Base-by-base conservation (phyloP, 2,888 invertebrate species). In the Neoitamus cyanurus region DNA sequence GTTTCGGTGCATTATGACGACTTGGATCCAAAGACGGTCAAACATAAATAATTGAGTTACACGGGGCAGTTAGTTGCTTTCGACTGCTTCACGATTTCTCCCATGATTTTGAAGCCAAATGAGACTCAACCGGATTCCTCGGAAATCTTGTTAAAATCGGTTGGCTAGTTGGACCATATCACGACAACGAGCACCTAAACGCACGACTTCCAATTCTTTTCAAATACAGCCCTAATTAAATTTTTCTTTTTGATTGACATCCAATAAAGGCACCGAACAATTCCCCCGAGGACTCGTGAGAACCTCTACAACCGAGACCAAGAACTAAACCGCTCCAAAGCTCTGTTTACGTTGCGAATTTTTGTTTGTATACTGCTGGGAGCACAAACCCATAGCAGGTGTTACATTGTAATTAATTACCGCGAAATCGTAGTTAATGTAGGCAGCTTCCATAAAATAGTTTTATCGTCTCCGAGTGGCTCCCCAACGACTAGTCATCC, bases 151-250 rank as follows among this genome's bases (percentile, higher is more conserved):
- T 58, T 58, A 58, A 58, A 9, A 58, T 58, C 25, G 58, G 58
- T 58, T 58, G 58, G 58, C 15, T 48, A 58, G 58, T 15, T 58
- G 58, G 58, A 77, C 31, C 31, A 46, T 48, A 73, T 37, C 73
- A 73, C 73, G 73, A 73, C 37, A 37, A 7, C 31, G 34, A 25
- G 31, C 7, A 13, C 7, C 13, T 78, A 31, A 78, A 78, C 78
- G 78, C 78, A 78, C 78, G 78, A 78, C 15, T 78, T 78, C 3
- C 78, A 48, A 78, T 78, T 78, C 78, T 31, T 48, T 58, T 20
- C 78, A 78, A 78, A n/a, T 48, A 42, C 58, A 48, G 78, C 46
- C 15, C 78, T 78, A 78, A 78, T 78, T 78, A 58, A 78, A 78
- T 78, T 78, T 48, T 48, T 48, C 11, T 58, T 48, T 30, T 78